Conservation (phyloP, 2,113 vertebrate genomes). For the Paracyprichromis sp. region DNA sequence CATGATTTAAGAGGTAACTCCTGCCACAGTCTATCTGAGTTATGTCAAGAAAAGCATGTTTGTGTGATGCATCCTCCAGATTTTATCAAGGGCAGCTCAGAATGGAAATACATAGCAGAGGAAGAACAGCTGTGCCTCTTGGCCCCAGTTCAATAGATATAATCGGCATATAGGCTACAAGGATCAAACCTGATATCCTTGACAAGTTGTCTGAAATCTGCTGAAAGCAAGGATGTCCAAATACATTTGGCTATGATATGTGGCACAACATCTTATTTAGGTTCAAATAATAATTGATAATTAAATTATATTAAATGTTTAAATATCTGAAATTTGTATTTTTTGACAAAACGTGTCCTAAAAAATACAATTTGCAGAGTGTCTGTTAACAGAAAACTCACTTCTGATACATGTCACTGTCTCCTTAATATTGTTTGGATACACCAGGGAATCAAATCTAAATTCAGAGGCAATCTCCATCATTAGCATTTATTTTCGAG, state of each 20-base stretch:
- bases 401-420: neutral
- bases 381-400: neutral
- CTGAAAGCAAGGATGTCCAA: neutral
- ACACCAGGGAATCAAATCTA: neutral
- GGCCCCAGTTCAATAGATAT: neutral
- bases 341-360: neutral
- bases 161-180: neutral
- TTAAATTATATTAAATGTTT: neutral
- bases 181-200: neutral
- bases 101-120: neutral
- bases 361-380: neutral
- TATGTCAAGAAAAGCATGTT: neutral
- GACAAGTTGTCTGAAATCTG: neutral
- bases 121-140: neutral
- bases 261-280: neutral
- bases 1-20: neutral
- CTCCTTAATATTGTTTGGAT: neutral
- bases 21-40: neutral
- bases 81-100: neutral
- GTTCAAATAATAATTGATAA: neutral
- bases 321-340: neutral
- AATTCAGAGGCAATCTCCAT: conserved; percentile 4
- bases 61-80: neutral
- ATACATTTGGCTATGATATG: neutral
- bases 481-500: neutral